These are phyloP conservation scores for Melanaphis sacchari DNA, from an alignment of 1,140 invertebrate species.

Conservation along the genomic window DNA sequence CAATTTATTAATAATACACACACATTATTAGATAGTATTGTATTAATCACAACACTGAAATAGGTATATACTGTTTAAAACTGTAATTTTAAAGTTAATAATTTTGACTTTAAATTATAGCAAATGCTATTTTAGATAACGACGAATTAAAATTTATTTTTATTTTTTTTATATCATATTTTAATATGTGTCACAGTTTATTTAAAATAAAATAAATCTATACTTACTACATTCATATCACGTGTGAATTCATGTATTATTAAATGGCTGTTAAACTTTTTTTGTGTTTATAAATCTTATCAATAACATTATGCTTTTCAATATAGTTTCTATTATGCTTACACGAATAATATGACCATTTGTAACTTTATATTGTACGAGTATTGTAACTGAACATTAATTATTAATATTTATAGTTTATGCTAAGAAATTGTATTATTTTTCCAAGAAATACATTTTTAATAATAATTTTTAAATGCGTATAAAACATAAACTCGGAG, in stretches of 20 bases:
- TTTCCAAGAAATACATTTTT: background rate
- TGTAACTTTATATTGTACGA: background rate
- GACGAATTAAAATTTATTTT: background rate
- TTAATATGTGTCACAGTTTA: background rate
- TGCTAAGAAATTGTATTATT: no score
- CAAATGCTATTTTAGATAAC: background rate
- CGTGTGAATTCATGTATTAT: background rate
- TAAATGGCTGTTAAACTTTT: background rate
- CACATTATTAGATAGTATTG: background rate
- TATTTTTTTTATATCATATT: background rate
- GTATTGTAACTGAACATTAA: background rate
- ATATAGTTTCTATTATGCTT: background rate
- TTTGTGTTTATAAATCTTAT: background rate
- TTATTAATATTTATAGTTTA: background rate
- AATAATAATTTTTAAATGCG: background rate
- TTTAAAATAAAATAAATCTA: background rate
- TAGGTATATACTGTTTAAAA: no score
- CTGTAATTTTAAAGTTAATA: no score
- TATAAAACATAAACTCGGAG: no score
- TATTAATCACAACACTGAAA: no score
- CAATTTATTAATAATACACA: background rate
- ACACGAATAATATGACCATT: background rate
- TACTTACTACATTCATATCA: background rate
- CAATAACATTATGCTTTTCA: background rate
- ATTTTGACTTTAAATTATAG: no score